Percentiles rank a stretch among this genome's conserved stretches.
These are phyloP conservation scores for Paradoxurus hermaphroditus DNA, from an alignment of 2,113 vertebrate genomes.

Conservation along the genomic window DNA sequence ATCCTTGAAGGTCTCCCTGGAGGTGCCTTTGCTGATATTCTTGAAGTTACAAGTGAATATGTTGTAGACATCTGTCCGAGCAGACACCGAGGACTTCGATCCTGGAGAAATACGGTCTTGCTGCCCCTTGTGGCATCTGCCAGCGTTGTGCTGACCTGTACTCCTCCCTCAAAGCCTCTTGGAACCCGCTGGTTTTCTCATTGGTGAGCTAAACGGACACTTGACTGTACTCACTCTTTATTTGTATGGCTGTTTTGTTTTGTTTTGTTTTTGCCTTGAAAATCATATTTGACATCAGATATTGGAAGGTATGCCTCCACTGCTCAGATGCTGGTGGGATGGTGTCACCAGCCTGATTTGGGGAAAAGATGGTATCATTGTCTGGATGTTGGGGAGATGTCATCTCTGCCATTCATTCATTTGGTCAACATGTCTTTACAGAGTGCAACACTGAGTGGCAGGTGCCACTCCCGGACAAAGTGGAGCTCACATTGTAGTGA, in stretches of 20 bases:
- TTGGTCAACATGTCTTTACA: not conserved
- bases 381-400: not conserved
- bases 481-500: not conserved
- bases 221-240: not conserved
- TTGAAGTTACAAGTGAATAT: not conserved
- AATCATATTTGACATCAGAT: not conserved
- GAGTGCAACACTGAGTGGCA: fast-evolving
- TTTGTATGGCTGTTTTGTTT: not conserved
- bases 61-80: not conserved
- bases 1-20: not conserved
- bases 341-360: not conserved
- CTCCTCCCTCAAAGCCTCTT: not conserved
- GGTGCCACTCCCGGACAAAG: not conserved
- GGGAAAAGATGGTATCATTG: not conserved
- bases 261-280: not conserved
- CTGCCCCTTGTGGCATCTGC: not conserved
- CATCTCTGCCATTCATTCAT: not conserved
- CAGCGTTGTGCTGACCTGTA: not conserved
- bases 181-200: too few relatives aligned
- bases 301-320: not conserved
- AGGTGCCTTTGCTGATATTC: not conserved
- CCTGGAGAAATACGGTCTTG: not conserved
- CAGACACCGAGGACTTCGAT: not conserved
- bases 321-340: not conserved
- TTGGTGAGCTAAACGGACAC: not conserved